These are phyloP conservation scores for Gambusia holbrooki DNA, from an alignment of 2,113 vertebrate species.

Conservation along the genomic window DNA sequence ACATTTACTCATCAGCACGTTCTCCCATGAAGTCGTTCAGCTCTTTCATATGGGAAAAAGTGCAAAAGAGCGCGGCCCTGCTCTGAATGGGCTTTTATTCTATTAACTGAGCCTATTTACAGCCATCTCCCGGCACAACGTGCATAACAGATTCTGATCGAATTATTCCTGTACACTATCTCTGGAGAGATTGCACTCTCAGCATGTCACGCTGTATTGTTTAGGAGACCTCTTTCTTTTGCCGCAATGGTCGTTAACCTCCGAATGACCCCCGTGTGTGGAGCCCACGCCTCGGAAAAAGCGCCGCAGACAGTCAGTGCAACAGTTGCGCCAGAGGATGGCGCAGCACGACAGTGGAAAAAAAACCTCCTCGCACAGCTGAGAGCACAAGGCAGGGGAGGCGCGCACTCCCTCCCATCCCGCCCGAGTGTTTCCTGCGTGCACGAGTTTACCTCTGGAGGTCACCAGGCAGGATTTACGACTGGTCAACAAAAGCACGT, in stretches of 20 bases:
- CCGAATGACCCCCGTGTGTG: conserved; percentile 84
- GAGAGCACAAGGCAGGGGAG: conserved; percentile 77
- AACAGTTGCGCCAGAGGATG: conserved; percentile 85
- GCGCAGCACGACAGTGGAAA: conserved; percentile 86
- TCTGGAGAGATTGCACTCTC: conserved; percentile 58
- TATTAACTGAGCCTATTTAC: conserved; percentile 59
- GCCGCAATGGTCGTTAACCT: conserved; percentile 94
- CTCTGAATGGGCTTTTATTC: conserved; percentile 50
- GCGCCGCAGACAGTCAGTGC: conserved; percentile 70
- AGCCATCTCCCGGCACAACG: conserved; percentile 45
- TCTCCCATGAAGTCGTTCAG: conserved; percentile 7
- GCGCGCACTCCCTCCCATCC: conserved; percentile 81
- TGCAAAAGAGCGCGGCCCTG: background rate
- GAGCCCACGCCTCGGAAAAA: conserved; percentile 69
- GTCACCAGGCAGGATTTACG: conserved; percentile 99
- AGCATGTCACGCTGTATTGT: conserved; percentile 79
- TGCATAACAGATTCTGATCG: conserved; percentile 49
- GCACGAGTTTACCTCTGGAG: conserved; percentile 99
- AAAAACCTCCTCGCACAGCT: conserved; percentile 53
- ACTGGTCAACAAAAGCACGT: conserved; percentile 99
- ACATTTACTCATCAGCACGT: conserved; percentile 27
- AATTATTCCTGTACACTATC: conserved; percentile 50
- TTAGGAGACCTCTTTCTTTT: conserved; percentile 81
- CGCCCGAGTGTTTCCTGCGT: conserved; percentile 90
- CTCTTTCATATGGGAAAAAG: conserved; percentile 16